Evolutionary conservation across 2,888 invertebrate species (phyloP).

Genomic region (Poecilus cupreus): DNA sequence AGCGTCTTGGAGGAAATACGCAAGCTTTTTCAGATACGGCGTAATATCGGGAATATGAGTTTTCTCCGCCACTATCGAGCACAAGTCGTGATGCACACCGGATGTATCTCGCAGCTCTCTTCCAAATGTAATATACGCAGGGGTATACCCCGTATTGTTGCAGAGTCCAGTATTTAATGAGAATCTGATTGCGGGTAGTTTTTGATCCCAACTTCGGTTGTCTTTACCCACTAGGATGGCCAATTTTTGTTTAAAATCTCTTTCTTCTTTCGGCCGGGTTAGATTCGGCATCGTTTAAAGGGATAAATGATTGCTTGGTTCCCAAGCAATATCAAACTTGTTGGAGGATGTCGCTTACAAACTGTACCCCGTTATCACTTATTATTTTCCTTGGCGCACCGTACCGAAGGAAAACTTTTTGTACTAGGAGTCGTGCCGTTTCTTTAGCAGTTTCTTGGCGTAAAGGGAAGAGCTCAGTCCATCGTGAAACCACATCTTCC

Average conservation of each 20-base stretch:
- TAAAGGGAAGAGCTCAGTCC: conserved; percentile 39
- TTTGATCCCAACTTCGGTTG: conserved; percentile 61
- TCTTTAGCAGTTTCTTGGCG: conserved; percentile 1
- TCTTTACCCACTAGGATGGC: conserved; percentile 48
- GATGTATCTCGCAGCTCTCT: neutral
- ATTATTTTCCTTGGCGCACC: conserved; percentile 64
- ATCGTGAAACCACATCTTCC: conserved; percentile 51
- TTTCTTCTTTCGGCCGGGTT: too few relatives aligned
- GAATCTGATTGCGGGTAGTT: conserved; percentile 56
- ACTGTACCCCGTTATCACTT: conserved; percentile 64
- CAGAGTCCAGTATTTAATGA: conserved; percentile 59
- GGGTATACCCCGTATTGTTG: conserved; percentile 58
- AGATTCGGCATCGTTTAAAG: too few relatives aligned
- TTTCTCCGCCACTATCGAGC: too few relatives aligned
- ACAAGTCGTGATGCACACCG: neutral
- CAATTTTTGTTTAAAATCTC: conserved; percentile 58
- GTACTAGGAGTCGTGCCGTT: neutral
- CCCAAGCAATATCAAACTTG: conserved; percentile 60
- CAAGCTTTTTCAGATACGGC: neutral
- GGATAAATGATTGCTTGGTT: too few relatives aligned
- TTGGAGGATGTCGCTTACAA: conserved; percentile 62
- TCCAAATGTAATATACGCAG: neutral
- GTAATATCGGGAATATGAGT: too few relatives aligned
- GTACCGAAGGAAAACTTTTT: conserved; percentile 59
- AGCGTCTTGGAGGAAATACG: neutral